Evolutionary conservation across 2,797 vertebrate genomes (phyloP), one percentile per base, ranked within the genome.

Genomic region (Labeo calbasu): DNA sequence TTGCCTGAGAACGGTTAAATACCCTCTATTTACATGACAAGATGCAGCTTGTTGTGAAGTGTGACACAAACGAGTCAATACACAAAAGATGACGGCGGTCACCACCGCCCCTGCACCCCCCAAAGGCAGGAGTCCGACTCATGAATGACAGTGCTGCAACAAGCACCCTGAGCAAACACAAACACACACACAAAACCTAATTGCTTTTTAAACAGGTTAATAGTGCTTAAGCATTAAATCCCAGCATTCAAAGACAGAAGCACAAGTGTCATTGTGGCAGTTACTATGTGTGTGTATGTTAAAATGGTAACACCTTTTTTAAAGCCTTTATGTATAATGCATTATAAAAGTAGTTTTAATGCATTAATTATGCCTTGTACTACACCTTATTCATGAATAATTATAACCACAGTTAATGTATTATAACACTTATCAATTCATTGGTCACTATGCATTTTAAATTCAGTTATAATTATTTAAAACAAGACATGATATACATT

Each of bases 21-120:
- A 73, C 46, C 51, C 21, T 83, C 43, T 79, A 86, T 88, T 85
- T 86, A 82, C 68, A 85, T 72, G 71, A 86, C 88, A 89, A 86
- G 84, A 79, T 84, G 59, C 25, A 63, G 61, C 85, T 82, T 70
- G 79, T 87, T 83, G 73, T 75, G 57, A 83, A 84, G 75, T 81
- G 86, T 76, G 85, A 25, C 48, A 68, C 50, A 80, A 82, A 84
- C 71, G 82, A 81, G 43, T 66, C 73, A 36, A 55, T 21, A 69
- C 61, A 81, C 76, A 83, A 86, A 84, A 57, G 66, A 84, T 66
- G 43, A 79, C 65, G 48, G 55, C n/a, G 46, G 70, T 77, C 83
- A 82, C 70, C 57, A 79, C 15, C 8, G 10, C 40, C 72, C 50
- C 50, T 72, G 71, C 61, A 71, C 70, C 85, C 82, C 76, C 23